Base-by-base conservation (phyloP, 1,140 invertebrate genomes). In the Papilio helenus region DNA sequence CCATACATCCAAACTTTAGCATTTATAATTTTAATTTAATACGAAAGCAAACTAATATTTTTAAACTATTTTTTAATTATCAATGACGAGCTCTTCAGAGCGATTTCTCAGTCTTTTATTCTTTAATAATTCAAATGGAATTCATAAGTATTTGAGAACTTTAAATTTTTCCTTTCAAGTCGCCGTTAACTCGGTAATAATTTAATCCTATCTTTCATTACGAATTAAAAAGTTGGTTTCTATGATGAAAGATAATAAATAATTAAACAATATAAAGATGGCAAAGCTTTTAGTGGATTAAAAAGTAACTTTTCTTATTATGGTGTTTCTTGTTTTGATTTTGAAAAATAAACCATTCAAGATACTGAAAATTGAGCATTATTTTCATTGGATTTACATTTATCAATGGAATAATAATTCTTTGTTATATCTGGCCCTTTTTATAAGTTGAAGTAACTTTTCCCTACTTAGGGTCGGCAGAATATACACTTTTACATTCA, bases 121-220 rank as follows among this genome's bases (percentile, higher is more conserved):
- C 61, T 68, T 68, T 34, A 68, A 68, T 34, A 34, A 68, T 68
- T 68, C 18, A 29, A 68, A 68, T 29, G 14, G 61, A 65, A 65
- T 65, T 65, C 61, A 65, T 29, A 65, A 65, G 26, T 68, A 34
- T 68, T 68, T 34, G 26, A 68, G 23, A 68, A 68, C 61, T 68
- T 68, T 26, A 26, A 61, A 61, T 26, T 23, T 26, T 61, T 61
- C 58, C 12, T 68, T 29, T 68, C 1, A 29, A 34, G 14, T 68
- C 61, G 26, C 12, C 61, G 34, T 68, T 68, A 34, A 34, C 61
- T 68, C 26, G 26, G 61, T 12, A 68, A 29, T 68, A 29, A 68
- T 29, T 26, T 65, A 65, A 29, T 65, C 16, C 5, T 65, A 65
- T 16, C 14, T 68, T 68, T 16, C 26, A 68, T 29, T 68, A 20